These are phyloP conservation scores for Cryptoblepharus egeriae DNA, from an alignment of 2,797 vertebrate genomes.

Conservation along the genomic window DNA sequence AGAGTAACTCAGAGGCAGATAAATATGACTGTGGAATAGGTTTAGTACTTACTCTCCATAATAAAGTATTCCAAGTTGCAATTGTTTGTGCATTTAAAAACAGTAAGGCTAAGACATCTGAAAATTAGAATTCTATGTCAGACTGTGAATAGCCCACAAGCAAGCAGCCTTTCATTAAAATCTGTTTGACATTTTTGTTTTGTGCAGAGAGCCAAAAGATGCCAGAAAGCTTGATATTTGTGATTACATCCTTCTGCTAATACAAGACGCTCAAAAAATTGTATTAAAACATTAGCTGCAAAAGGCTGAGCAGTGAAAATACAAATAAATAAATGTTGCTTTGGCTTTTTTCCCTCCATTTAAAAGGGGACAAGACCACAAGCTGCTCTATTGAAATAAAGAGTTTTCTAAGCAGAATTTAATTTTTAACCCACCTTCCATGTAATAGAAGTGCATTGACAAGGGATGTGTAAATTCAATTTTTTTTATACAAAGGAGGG, in stretches of 20 bases:
- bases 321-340: conserved; percentile 42
- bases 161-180: conserved; percentile 80
- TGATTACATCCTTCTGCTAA: conserved; percentile 77
- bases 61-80: conserved; percentile 40
- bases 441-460: conserved; percentile 21
- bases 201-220: conserved; percentile 74
- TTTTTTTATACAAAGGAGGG: not conserved
- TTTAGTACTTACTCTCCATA: conserved; percentile 48
- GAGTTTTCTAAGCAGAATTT: conserved; percentile 3
- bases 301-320: conserved; percentile 59
- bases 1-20: conserved; percentile 9
- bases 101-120: conserved; percentile 76
- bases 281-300: conserved; percentile 65
- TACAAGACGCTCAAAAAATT: conserved; percentile 65
- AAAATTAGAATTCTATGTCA: conserved; percentile 77
- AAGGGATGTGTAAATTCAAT: conserved; percentile 38
- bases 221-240: conserved; percentile 80
- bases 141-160: conserved; percentile 77
- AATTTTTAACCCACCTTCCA: conserved; percentile 49
- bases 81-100: conserved; percentile 67
- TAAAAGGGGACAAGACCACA: not conserved
- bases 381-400: not conserved
- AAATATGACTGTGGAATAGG: not conserved
- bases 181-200: conserved; percentile 82
- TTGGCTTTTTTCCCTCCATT: not conserved